phyloP scores from a whole-genome alignment of 2,888 invertebrate genomes.

The Drosophila villosipedis region DNA sequence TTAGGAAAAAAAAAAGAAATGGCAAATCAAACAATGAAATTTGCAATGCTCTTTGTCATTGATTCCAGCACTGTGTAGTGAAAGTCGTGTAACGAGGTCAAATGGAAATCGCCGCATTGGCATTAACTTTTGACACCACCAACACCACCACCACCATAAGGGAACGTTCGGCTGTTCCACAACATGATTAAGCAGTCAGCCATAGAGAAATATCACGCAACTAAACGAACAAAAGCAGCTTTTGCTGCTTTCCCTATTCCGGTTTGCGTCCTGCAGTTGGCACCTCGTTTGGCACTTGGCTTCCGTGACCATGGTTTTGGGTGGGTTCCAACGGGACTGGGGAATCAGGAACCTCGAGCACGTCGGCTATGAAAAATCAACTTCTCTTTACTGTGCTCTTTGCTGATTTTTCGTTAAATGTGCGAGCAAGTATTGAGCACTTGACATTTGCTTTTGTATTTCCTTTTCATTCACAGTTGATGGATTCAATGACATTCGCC shows the following conservation, averaged over 20 bases:
- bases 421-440: constrained; percentile 45
- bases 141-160: constrained; percentile 45
- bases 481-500: constrained; percentile 17
- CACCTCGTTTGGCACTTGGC: constrained; percentile 64
- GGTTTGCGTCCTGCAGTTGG: constrained; percentile 24
- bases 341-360: constrained; percentile 21
- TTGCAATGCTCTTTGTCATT: constrained; percentile 64
- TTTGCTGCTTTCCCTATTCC: constrained; percentile 38
- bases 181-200: constrained; percentile 76
- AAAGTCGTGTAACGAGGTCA: constrained; percentile 73
- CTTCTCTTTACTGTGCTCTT: constrained; percentile 29
- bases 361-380: constrained; percentile 63
- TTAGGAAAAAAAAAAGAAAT: background rate
- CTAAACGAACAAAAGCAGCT: constrained; percentile 72
- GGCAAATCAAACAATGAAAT: constrained; percentile 71
- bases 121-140: constrained; percentile 77
- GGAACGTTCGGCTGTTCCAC: constrained; percentile 6
- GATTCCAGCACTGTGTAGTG: constrained; percentile 48
- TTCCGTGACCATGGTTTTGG: constrained; percentile 27
- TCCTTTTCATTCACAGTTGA: constrained; percentile 28
- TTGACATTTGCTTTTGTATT: constrained; percentile 57
- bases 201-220: constrained; percentile 77
- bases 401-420: constrained; percentile 59
- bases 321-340: background rate
- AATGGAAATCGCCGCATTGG: constrained; percentile 78